Conservation (phyloP, 1,140 invertebrate species). For the Melitaea cinxia region DNA sequence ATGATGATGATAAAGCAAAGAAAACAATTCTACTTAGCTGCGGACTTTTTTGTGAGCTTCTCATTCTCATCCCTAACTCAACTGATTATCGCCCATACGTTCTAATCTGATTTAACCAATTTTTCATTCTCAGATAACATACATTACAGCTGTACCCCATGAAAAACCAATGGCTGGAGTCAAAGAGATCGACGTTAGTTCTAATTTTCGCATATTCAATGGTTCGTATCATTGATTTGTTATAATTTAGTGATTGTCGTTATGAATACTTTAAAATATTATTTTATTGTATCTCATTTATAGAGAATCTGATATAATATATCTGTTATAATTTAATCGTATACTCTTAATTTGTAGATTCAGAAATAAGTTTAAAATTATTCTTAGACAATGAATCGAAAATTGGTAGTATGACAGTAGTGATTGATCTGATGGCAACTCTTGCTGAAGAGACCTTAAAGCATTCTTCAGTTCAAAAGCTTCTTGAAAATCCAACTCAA, state of each 20-base stretch:
- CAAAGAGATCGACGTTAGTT: slow-evolving; percentile 38
- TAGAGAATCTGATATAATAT: no score
- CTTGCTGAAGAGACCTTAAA: slow-evolving; percentile 12
- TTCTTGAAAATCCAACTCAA: slow-evolving; percentile 33
- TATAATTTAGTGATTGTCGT: slow-evolving; percentile 6
- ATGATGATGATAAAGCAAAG: no score
- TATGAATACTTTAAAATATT: neutral
- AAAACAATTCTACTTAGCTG: no score
- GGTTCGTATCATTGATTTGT: slow-evolving; percentile 17
- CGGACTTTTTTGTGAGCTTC: no score
- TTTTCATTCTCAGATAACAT: slow-evolving; percentile 40
- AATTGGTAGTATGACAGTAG: neutral
- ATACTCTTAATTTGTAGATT: no score
- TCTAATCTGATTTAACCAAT: no score
- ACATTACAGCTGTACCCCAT: slow-evolving; percentile 35
- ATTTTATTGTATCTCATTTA: slow-evolving; percentile 3
- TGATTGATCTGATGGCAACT: neutral
- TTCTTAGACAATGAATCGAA: slow-evolving; percentile 22
- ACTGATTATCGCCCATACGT: no score
- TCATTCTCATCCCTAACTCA: no score
- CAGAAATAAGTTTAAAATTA: slow-evolving; percentile 23
- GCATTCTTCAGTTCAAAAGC: slow-evolving; percentile 22
- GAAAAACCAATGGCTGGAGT: slow-evolving; percentile 10
- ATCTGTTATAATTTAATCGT: no score
- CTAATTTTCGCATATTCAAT: slow-evolving; percentile 6